These are phyloP conservation scores for Anhinga anhinga DNA, from an alignment of 2,113 vertebrate genomes.

Conservation along the genomic window DNA sequence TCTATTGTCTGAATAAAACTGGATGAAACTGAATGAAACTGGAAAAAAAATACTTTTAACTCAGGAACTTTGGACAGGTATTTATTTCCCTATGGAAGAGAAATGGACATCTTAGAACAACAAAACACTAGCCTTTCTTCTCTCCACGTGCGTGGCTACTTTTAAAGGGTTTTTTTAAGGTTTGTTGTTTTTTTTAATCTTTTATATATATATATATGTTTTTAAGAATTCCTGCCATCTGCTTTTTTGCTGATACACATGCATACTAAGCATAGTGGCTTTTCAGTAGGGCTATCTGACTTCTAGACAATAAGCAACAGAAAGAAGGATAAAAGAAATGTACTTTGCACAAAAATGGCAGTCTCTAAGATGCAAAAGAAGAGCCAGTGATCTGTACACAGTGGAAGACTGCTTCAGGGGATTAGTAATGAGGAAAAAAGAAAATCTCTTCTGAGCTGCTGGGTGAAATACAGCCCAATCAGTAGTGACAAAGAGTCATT, in stretches of 20 bases:
- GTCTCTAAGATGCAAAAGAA: background rate
- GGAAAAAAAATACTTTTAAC: background rate
- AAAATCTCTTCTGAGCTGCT: background rate
- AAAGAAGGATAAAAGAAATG: background rate
- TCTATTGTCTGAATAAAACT: background rate
- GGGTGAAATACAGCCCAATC: background rate
- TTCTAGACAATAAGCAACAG: background rate
- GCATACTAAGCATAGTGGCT: background rate
- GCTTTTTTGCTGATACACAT: background rate
- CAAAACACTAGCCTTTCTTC: background rate
- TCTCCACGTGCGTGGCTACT: background rate
- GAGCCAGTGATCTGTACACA: background rate
- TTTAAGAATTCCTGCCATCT: background rate
- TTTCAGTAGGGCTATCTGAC: background rate
- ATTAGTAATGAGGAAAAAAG: background rate
- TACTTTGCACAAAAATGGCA: background rate
- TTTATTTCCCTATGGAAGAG: background rate
- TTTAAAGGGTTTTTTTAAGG: background rate
- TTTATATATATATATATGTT: background rate
- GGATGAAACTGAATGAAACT: background rate
- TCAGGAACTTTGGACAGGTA: background rate
- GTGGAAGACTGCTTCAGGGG: background rate
- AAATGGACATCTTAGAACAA: background rate
- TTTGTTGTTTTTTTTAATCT: rapidly evolving
- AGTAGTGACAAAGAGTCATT: background rate